Conservation (phyloP, 2,797 vertebrate genomes). For the Vespertilio murinus region DNA sequence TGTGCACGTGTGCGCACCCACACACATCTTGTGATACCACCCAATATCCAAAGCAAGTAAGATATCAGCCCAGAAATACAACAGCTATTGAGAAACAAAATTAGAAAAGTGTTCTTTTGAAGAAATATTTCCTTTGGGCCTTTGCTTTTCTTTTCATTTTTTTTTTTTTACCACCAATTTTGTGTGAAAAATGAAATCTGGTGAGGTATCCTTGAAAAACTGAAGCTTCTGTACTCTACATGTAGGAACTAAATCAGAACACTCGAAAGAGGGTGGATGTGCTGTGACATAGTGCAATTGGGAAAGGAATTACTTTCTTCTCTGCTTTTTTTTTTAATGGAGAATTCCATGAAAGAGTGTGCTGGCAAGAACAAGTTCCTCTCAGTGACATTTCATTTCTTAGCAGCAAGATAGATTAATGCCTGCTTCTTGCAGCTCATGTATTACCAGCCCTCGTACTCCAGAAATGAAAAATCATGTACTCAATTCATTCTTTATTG, state of each 20-base stretch:
- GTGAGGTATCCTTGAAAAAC: constrained; percentile 5
- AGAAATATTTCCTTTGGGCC: neutral
- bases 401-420: constrained; percentile 78
- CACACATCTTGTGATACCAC: too few species aligned
- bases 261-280: neutral
- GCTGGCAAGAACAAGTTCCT: constrained; percentile 72
- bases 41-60: neutral
- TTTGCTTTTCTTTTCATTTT: neutral
- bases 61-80: neutral
- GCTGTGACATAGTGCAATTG: neutral
- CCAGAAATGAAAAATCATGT: constrained; percentile 81
- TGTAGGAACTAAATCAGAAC: neutral
- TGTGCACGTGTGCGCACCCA: neutral
- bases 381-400: constrained; percentile 81
- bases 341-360: constrained; percentile 42
- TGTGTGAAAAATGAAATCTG: constrained; percentile 31
- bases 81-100: constrained; percentile 21
- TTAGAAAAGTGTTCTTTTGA: neutral
- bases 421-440: constrained; percentile 68
- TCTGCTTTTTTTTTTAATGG: constrained; percentile 43
- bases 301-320: constrained; percentile 40
- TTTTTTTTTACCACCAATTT: neutral
- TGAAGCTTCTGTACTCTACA: neutral
- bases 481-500: constrained; percentile 81
- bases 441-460: constrained; percentile 73